A percentile compares a stretch with the other conserved stretches of the same genome.
These are phyloP conservation scores for Cenopis cana DNA, from an alignment of 2,888 invertebrate genomes.

Conservation along the genomic window DNA sequence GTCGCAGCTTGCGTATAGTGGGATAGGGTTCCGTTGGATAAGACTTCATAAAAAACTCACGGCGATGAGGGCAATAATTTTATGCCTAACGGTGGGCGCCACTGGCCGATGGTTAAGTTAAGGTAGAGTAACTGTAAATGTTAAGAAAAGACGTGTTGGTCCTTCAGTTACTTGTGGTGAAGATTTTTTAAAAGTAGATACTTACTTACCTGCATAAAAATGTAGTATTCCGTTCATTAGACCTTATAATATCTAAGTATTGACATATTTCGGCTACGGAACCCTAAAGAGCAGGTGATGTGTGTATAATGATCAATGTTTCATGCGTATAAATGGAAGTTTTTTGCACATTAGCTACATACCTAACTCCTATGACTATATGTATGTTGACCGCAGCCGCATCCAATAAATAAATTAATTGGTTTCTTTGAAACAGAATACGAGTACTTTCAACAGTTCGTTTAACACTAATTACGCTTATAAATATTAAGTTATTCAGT, in stretches of 20 bases:
- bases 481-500: neutral
- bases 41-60: neutral
- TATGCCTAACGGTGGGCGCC: too few species aligned
- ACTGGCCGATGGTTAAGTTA: too few species aligned
- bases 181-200: too few species aligned
- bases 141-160: too few species aligned
- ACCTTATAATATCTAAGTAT: too few species aligned
- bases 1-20: neutral
- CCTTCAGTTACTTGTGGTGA: too few species aligned
- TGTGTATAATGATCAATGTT: neutral
- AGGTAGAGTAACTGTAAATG: too few species aligned
- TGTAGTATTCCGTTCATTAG: too few species aligned
- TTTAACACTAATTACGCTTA: neutral
- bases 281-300: neutral
- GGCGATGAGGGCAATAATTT: neutral
- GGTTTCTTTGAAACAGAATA: neutral
- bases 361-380: neutral
- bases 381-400: constrained; percentile 1
- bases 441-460: neutral
- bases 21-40: too few species aligned
- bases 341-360: constrained; percentile 3
- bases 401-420: constrained; percentile 4
- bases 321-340: neutral
- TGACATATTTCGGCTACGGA: neutral
- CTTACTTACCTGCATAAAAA: too few species aligned